Percentiles rank a stretch among this genome's conserved stretches.
phyloP scores from a whole-genome alignment of 1,140 invertebrate genomes.

The Nasonia vitripennis region DNA sequence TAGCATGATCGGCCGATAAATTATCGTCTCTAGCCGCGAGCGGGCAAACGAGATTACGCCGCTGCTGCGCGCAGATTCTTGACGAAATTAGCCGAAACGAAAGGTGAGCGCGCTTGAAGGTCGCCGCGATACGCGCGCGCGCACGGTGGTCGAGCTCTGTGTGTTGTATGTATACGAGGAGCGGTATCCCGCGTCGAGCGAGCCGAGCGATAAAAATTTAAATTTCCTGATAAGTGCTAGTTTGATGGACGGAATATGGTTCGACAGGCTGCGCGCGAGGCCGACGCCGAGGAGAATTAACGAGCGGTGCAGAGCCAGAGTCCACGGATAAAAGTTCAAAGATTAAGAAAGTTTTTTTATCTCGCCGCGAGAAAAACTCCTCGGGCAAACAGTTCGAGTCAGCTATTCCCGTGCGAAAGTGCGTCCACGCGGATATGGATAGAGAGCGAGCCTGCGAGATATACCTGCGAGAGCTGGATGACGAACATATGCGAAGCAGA shows the following conservation, averaged over 20 bases:
- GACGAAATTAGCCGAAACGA: not conserved
- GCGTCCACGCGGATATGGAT: not conserved
- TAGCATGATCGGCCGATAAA: constrained; percentile 47
- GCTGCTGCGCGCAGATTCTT: constrained; percentile 2
- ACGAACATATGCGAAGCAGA: constrained; percentile 28
- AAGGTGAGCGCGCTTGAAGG: not conserved
- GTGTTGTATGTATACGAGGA: not conserved
- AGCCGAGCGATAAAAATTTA: not conserved
- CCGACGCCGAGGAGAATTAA: too few species aligned
- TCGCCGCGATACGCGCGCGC: not conserved
- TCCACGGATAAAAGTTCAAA: too few species aligned
- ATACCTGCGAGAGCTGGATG: not conserved
- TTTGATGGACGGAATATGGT: too few species aligned
- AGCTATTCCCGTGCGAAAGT: not conserved
- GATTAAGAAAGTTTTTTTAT: too few species aligned
- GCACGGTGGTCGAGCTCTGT: not conserved
- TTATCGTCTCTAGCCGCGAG: constrained; percentile 29
- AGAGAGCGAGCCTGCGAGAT: not conserved
- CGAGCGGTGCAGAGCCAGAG: too few species aligned
- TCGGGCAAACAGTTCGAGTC: too few species aligned
- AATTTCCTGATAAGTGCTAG: not conserved
- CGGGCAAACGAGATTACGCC: not conserved
- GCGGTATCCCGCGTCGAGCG: not conserved
- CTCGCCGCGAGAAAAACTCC: too few species aligned
- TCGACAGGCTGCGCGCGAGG: too few species aligned